Evolutionary conservation across 2,797 vertebrate species (phyloP), one percentile per base, ranked within the genome.

Genomic region (Xiphophorus birchmanni): DNA sequence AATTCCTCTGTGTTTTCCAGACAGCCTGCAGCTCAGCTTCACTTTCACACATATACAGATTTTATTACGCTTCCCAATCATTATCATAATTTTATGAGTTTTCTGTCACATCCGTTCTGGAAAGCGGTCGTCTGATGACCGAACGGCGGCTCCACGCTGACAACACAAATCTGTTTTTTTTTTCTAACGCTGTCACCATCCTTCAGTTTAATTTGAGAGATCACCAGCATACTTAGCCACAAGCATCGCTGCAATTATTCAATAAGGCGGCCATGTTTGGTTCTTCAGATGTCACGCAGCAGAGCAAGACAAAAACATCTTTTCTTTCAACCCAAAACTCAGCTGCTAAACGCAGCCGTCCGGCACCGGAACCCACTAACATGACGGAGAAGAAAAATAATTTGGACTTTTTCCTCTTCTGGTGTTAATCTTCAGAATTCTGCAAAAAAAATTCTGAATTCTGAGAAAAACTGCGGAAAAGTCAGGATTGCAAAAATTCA

Each of bases 201-300:
- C 88, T 91, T 95, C 94, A 95, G 86, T 90, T 93, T 94, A 93
- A 95, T 95, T 94, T 93, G 92, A 95, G 90, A 93, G 93, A 94
- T 94, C 88, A 88, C 84, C 86, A 91, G 91, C 81, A 67, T 78
- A 82, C 91, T 91, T 93, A 83, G 93, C 93, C 90, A 89, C 80
- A 54, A 96, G 94, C 91, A 50, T 89, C 77, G 74, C 86, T 63
- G 78, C 89, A 86, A 87, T 94, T 95, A 95, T 95, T 95, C 88
- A 95, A 93, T 94, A 91, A 91, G 85, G 83, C 77, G 83, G 76
- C 90, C 75, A 73, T 87, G 92, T 87, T 92, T 94, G 90, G 94
- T 94, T 86, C 91, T 87, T 92, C 89, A 93, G 87, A 85, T 87
- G 89, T 90, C 92, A 79, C 17, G 35, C 72, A 85, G 82, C 71